Evolutionary conservation across 2,797 vertebrate genomes (phyloP), one percentile per base, ranked within the genome.

Genomic region (Eospalax fontanierii): DNA sequence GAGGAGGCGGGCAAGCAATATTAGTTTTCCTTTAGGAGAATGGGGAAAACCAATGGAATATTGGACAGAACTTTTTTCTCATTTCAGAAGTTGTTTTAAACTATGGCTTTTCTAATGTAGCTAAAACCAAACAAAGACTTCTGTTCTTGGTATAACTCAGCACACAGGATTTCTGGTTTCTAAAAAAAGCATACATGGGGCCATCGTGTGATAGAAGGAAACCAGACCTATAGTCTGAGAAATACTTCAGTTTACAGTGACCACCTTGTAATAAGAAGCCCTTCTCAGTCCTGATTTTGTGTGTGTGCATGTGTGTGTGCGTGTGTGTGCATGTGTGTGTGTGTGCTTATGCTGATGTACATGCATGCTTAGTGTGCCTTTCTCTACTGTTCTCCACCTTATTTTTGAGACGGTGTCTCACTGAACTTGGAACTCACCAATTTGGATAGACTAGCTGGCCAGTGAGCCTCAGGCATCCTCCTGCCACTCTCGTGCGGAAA

Each of bases 101-200:
- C 7, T 75, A 19, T 1, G 46, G n/a, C 35, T 89, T 89, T 79
- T 68, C 21, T 83, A 66, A 26, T 82, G 76, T 87, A 95, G 74
- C 50, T 91, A 65, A 94, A 90, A 70, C 82, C 73, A 16, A 87
- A 59, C 33, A 61, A 86, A 73, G 57, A 87, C 30, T 80, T 70
- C n/a, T 81, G 73, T 75, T 79, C 21, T 74, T 92, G 89, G 28
- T 1, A 6, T 91, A 87, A 84, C 26, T 87, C 14, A 26, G 6
- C 63, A 19, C 85, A n/a, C n/a, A n/a, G n/a, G n/a, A n/a, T n/a
- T n/a, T n/a, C n/a, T n/a, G n/a, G n/a, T n/a, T n/a, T n/a, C n/a
- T n/a, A n/a, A n/a, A n/a, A n/a, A 61, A 96, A 68, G n/a, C 18
- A 66, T 35, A 38, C 6, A 65, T n/a, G 28, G 35, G 5, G 33